Evolutionary conservation across 2,113 vertebrate species (phyloP).

Genomic region (Etia nguti): DNA sequence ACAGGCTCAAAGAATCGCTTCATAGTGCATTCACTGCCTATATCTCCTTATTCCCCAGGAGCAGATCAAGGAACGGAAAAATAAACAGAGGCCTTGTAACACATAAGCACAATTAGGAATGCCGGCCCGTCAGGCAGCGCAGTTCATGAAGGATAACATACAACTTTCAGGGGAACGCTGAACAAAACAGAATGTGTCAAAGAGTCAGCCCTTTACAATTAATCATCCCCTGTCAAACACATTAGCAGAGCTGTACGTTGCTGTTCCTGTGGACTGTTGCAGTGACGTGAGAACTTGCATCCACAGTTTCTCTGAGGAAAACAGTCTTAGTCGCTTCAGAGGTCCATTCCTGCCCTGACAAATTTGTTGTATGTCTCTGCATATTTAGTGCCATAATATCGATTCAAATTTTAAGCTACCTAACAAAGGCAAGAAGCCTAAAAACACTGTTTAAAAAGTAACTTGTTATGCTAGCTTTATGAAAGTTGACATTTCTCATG

Average conservation of each 20-base stretch:
- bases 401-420: background rate
- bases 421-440: background rate
- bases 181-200: background rate
- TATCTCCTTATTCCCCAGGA: slow-evolving; percentile 33
- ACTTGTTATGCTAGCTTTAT: background rate
- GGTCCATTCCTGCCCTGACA: background rate
- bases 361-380: background rate
- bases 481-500: background rate
- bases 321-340: background rate
- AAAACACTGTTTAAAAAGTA: background rate
- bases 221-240: background rate
- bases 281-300: accelerated
- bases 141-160: slow-evolving; percentile 15
- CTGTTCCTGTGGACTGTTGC: background rate
- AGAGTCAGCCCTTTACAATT: background rate
- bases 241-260: background rate
- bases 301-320: background rate
- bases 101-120: slow-evolving; percentile 7
- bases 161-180: background rate
- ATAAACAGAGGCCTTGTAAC: slow-evolving; percentile 34
- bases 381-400: background rate
- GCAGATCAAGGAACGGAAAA: slow-evolving; percentile 46
- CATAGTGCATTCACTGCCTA: background rate
- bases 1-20: slow-evolving; percentile 3
- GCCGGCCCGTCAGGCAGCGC: background rate